Evolutionary conservation across 2,113 vertebrate species (phyloP).

Genomic region (Microcebus murinus): DNA sequence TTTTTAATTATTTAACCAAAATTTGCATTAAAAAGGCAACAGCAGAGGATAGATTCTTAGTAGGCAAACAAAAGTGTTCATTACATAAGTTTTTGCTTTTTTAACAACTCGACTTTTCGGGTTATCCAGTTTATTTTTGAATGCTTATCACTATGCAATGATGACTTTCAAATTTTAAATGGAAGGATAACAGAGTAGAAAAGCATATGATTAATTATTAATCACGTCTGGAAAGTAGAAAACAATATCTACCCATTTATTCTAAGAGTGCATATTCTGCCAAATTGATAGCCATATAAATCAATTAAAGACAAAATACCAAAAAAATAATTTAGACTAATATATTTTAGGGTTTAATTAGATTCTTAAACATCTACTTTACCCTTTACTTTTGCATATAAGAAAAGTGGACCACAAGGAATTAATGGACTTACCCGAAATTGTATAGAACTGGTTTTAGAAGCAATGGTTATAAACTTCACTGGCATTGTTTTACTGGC

Average conservation of each 20-base stretch:
- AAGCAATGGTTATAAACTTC: not conserved
- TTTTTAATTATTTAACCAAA: constrained; percentile 9
- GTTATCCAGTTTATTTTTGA: not conserved
- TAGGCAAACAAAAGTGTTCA: not conserved
- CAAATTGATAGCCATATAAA: not conserved
- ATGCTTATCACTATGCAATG: not conserved
- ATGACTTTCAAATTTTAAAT: constrained; percentile 47
- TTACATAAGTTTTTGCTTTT: not conserved
- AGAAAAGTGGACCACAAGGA: not conserved
- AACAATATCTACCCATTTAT: not conserved
- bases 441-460: not conserved
- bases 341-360: not conserved
- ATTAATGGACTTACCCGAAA: not conserved
- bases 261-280: not conserved
- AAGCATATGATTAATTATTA: not conserved
- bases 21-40: not conserved
- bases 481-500: not conserved
- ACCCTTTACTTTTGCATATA: constrained; percentile 7
- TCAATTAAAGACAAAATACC: not conserved
- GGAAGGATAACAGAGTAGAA: not conserved
- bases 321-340: not conserved
- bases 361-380: not conserved
- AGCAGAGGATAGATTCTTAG: not conserved
- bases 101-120: constrained; percentile 1
- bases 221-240: not conserved